Conservation (phyloP, 92 coral and sea anemone species). For the Zoanthus solanderi region DNA sequence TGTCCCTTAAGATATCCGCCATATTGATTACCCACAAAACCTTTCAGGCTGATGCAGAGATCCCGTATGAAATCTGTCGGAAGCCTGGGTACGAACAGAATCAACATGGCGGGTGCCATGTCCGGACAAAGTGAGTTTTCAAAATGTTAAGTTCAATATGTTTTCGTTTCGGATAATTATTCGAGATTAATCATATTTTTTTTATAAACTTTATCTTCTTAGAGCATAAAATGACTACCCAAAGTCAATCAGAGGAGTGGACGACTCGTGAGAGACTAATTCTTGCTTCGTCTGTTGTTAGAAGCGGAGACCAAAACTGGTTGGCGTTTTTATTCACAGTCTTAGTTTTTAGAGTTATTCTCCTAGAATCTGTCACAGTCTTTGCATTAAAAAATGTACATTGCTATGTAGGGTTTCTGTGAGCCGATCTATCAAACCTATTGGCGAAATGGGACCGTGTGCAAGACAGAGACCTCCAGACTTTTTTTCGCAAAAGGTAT, state of each 20-base stretch:
- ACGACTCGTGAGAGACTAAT: constrained; percentile 87
- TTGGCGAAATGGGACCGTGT: constrained; percentile 90
- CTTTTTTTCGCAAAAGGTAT: constrained; percentile 97
- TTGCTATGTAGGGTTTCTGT: constrained; percentile 87
- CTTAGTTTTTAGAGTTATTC: too few relatives aligned
- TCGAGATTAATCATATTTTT: background rate
- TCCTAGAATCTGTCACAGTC: too few relatives aligned
- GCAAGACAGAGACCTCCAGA: constrained; percentile 87
- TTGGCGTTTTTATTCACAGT: constrained; percentile 13
- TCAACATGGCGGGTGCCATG: constrained; percentile 58
- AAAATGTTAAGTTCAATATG: background rate
- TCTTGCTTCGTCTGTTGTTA: constrained; percentile 91
- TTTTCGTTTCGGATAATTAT: background rate
- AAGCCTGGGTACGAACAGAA: background rate
- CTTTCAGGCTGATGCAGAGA: background rate
- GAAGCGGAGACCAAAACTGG: constrained; percentile 99
- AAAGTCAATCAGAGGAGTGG: constrained; percentile 90
- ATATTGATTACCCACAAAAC: constrained; percentile 40
- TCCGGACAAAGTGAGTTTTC: constrained; percentile 68
- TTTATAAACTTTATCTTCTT: background rate
- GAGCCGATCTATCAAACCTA: constrained; percentile 93
- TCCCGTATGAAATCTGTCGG: constrained; percentile 25
- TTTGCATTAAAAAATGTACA: background rate
- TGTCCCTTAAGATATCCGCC: constrained; percentile 47
- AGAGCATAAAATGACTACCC: constrained; percentile 76